Evolutionary conservation across 2,113 vertebrate species (phyloP), one percentile per base, ranked within the genome.

Genomic region (Microtus ochrogaster): DNA sequence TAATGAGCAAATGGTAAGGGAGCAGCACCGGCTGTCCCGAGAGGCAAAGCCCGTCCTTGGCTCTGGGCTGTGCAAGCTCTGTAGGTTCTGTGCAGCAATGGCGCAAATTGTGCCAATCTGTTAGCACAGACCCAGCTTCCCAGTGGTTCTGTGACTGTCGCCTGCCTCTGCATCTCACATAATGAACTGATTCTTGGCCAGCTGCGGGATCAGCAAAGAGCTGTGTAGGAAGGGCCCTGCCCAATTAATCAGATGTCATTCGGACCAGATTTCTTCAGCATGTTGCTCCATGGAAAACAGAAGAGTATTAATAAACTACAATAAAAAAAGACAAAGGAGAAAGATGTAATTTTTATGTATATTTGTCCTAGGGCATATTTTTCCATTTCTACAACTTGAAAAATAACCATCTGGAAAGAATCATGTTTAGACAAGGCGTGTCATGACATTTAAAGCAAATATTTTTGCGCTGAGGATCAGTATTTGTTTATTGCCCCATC

Each of bases 351-450:
- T 98, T 98, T 98, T 98, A 97, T 98, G 96, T 97, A 96, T 98
- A 97, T 91, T 98, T 97, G 96, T 98, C 98, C 98, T 97, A 98
- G 98, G 97, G 97, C 98, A 97, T 98, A 98, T 98, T 98, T 98
- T 98, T 98, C 98, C 98, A 98, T 98, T 98, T 98, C 86, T 98
- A 97, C 98, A 98, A 98, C 98, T 98, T 98, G 98, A 98, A 98
- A 98, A 98, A 98, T 97, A 98, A 95, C 97, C 98, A 99, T 99
- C 98, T 99, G 98, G 98, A 98, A 98, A 98, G 98, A 98, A 99
- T 99, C 98, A 98, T 97, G 97, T 98, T 98, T 97, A 98, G 98
- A 98, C 98, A 98, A 98, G 98, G 98, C 98, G 98, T 98, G 98
- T 98, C 98, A 98, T 98, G 98, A 98, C 98, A 98, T 98, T 98